Evolutionary conservation across 2,888 invertebrate genomes (phyloP).

Genomic region (Orchestes rusci): DNA sequence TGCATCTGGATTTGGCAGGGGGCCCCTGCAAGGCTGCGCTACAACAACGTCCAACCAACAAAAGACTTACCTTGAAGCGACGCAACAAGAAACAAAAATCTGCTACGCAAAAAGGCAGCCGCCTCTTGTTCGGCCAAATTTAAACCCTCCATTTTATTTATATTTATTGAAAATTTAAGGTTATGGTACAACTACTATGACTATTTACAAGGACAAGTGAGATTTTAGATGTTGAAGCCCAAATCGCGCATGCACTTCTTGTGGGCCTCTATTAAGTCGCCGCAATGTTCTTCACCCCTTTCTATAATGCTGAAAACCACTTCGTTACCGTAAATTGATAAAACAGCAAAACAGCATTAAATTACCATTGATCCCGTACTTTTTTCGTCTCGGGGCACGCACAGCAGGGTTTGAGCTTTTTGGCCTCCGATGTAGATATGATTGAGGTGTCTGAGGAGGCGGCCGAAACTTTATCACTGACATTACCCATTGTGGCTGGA

Average conservation of each 20-base stretch:
- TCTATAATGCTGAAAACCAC: constrained; percentile 76
- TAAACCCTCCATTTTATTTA: neutral
- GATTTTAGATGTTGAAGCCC: constrained; percentile 86
- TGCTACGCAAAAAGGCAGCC: constrained; percentile 36
- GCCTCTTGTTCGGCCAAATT: constrained; percentile 28
- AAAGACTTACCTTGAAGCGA: constrained; percentile 37
- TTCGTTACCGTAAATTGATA: too few relatives aligned
- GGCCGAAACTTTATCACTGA: constrained; percentile 47
- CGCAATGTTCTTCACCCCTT: constrained; percentile 87
- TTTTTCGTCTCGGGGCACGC: constrained; percentile 95
- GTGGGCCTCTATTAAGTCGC: constrained; percentile 87
- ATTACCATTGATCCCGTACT: constrained; percentile 84
- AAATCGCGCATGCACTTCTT: constrained; percentile 92
- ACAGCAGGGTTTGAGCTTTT: constrained; percentile 90
- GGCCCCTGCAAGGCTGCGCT: too few relatives aligned
- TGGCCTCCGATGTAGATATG: constrained; percentile 46
- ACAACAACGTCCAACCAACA: too few relatives aligned
- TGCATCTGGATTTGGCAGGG: too few relatives aligned
- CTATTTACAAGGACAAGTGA: neutral
- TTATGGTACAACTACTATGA: too few relatives aligned
- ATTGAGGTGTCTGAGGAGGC: constrained; percentile 33
- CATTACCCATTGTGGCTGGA: constrained; percentile 54
- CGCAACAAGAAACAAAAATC: constrained; percentile 36
- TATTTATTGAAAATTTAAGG: too few relatives aligned
- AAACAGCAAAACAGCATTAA: too few relatives aligned